Evolutionary conservation across 2,888 invertebrate species (phyloP), one percentile per base, ranked within the genome.

Genomic region (Macrophya alboannulata): DNA sequence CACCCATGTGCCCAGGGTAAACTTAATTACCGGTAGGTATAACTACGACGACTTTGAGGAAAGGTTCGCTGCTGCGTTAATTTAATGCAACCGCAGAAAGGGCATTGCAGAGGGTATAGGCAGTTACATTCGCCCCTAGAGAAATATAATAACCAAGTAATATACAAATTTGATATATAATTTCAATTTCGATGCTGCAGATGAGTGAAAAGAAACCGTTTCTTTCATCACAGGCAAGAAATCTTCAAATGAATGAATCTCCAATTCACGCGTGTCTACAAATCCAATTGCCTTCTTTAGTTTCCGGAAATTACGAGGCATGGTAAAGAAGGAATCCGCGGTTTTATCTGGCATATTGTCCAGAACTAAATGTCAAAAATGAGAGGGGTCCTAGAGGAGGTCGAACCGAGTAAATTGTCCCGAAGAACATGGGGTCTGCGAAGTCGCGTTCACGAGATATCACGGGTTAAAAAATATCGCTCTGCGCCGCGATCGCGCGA

Each of bases 11-110:
- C 40, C 45, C 40, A 59, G 43, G 43, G 81, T 81, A 81, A 62
- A 81, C 62, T 81, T 81, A 81, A 81, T 81, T 81, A 81, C 81
- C 62, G 59, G 10, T 62, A n/a, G n/a, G n/a, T n/a, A n/a, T n/a
- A 81, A 81, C 81, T 62, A 62, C 59, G 81, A 81, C 81, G 81
- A 81, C 81, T 81, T 81, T 62, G 81, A 81, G 59, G 4, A 43
- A 81, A 62, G 62, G 62, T 81, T 68, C 37, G 68, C 45, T n/a
- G 59, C 81, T n/a, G 59, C 81, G 62, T 62, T 62, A 62, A 81
- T 43, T 81, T 81, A 59, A 81, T 81, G 81, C 81, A 62, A 81
- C 81, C 81, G 21, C 62, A 62, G 62, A 81, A 62, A 81, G 62
- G 77, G 31, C 31, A 17, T 51, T 4, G 9, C n/a, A n/a, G n/a